phyloP scores from a whole-genome alignment of 2,888 invertebrate genomes.

The Eudasyphora cyanicolor region DNA sequence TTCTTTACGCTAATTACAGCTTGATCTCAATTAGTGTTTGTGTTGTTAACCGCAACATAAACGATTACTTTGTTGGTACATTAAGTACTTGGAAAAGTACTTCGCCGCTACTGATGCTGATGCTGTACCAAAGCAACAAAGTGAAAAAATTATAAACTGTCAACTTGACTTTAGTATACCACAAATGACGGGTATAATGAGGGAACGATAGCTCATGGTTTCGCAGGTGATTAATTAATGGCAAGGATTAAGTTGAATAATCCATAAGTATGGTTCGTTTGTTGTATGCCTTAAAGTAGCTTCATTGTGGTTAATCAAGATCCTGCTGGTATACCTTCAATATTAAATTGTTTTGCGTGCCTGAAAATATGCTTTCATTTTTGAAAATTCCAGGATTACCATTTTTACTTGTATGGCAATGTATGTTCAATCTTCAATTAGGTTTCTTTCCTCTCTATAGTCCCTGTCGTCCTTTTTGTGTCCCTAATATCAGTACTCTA shows the following conservation, averaged over 20 bases:
- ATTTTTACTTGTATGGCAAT: too few relatives aligned
- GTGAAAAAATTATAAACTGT: slow-evolving; percentile 40
- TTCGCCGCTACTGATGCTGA: too few relatives aligned
- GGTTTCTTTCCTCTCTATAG: slow-evolving; percentile 15
- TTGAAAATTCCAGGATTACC: too few relatives aligned
- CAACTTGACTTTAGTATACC: slow-evolving; percentile 34
- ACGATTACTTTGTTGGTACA: slow-evolving; percentile 43
- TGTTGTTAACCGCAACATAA: slow-evolving; percentile 47
- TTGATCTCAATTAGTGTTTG: slow-evolving; percentile 61
- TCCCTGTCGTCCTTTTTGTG: not conserved
- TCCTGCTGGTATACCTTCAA: too few relatives aligned
- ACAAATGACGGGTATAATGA: slow-evolving; percentile 34
- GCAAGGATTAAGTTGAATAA: not conserved
- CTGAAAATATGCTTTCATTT: too few relatives aligned
- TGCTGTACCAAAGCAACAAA: not conserved
- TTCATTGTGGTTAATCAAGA: too few relatives aligned
- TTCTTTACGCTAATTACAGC: slow-evolving; percentile 57
- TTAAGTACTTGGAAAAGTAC: slow-evolving; percentile 55
- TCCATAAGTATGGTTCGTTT: too few relatives aligned
- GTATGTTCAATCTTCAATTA: not conserved
- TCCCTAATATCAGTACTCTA: not conserved
- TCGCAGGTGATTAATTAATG: not conserved
- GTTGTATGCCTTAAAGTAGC: too few relatives aligned
- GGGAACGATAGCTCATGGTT: slow-evolving; percentile 35
- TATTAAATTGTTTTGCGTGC: too few relatives aligned